Conservation (phyloP, 2,113 vertebrate species). For the Pipa parva region DNA sequence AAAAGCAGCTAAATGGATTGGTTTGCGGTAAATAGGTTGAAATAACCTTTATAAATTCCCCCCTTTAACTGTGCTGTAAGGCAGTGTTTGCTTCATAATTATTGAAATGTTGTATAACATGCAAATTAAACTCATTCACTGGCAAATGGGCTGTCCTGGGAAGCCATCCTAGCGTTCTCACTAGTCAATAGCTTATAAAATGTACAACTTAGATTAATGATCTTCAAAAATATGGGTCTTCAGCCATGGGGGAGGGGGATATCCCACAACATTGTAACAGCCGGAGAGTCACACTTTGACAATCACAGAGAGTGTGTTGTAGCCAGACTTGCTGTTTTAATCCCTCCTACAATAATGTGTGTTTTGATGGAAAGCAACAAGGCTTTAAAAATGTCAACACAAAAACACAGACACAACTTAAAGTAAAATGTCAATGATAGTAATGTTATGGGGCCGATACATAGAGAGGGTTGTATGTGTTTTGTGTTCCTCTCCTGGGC, state of each 20-base stretch:
- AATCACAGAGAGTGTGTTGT: constrained; percentile 59
- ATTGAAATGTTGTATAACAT: constrained; percentile 59
- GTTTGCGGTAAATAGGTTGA: too few relatives aligned
- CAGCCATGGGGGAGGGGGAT: too few relatives aligned
- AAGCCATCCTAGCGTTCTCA: neutral
- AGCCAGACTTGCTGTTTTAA: constrained; percentile 15
- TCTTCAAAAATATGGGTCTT: too few relatives aligned
- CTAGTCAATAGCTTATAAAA: constrained; percentile 49
- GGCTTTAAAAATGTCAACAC: constrained; percentile 50
- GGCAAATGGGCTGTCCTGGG: neutral
- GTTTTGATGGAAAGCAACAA: constrained; percentile 51
- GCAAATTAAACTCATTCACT: constrained; percentile 55
- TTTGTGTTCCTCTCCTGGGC: constrained; percentile 43
- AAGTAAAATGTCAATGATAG: constrained; percentile 44
- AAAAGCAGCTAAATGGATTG: too few relatives aligned
- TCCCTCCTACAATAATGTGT: neutral
- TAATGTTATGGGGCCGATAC: constrained; percentile 13
- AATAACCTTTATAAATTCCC: too few relatives aligned
- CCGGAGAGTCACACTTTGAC: too few relatives aligned
- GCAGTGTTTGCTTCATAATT: constrained; percentile 63
- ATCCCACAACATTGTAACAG: too few relatives aligned
- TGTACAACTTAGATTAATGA: constrained; percentile 69
- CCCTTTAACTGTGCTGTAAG: constrained; percentile 83
- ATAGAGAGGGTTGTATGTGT: neutral
- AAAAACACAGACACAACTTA: constrained; percentile 51